Conservation (phyloP, 2,888 invertebrate genomes). For the Drosophila melanocephala region DNA sequence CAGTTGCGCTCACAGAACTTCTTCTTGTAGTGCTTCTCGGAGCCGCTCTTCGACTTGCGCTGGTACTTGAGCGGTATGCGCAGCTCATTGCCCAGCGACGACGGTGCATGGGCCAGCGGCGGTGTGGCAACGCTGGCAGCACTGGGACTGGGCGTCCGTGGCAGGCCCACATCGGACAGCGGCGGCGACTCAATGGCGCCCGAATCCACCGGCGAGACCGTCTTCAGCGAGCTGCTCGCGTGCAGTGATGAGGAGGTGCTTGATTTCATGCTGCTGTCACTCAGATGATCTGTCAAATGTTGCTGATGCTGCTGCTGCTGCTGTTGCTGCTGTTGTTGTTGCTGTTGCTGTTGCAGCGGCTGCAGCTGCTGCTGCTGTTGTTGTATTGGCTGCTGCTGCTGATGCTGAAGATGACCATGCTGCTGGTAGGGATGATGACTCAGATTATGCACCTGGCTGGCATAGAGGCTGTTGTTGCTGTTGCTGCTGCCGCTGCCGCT, state of each 20-base stretch:
- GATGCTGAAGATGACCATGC: conserved; percentile 63
- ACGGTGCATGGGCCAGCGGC: conserved; percentile 70
- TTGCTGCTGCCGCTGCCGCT: conserved; percentile 20
- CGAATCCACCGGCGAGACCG: conserved; percentile 84
- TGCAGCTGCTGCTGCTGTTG: conserved; percentile 35
- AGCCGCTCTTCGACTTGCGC: conserved; percentile 86
- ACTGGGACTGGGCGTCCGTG: conserved; percentile 85
- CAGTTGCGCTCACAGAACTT: conserved; percentile 92
- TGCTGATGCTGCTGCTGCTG: conserved; percentile 77
- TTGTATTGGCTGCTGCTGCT: conserved; percentile 61
- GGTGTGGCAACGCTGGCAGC: conserved; percentile 82
- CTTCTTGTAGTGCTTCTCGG: conserved; percentile 91
- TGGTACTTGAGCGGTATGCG: conserved; percentile 88
- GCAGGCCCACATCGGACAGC: conserved; percentile 84
- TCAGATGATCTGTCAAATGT: conserved; percentile 78
- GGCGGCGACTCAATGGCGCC: conserved; percentile 86
- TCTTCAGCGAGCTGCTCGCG: conserved; percentile 65
- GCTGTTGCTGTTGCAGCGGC: conserved; percentile 27
- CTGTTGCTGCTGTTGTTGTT: conserved; percentile 71
- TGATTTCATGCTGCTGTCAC: conserved; percentile 83
- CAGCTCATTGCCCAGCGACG: conserved; percentile 73
- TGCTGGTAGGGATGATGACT: conserved; percentile 71
- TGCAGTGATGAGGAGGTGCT: conserved; percentile 67
- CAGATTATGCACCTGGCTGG: conserved; percentile 72
- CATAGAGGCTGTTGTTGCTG: conserved; percentile 57